Evolutionary conservation across 1,140 invertebrate genomes (phyloP), one percentile per base, ranked within the genome.

Genomic region (Cepaea nemoralis): DNA sequence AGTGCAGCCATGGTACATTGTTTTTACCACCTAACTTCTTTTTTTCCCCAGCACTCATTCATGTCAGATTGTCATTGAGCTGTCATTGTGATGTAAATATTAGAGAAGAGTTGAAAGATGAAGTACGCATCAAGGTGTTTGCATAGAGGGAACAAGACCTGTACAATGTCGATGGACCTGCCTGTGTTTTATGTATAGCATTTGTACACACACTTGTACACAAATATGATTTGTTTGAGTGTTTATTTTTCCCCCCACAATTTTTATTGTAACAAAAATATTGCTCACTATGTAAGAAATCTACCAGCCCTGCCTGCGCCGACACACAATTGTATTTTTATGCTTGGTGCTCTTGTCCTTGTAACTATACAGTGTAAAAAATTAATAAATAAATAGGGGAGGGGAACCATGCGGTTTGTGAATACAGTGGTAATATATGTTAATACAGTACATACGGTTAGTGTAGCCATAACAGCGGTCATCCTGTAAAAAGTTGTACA

Each of bases 401-500:
- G n/a, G 33, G 27, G n/a, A 63, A 5, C 59, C 59, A 14, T 63
- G 50, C 50, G 33, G 59, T 63, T 31, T 63, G 59, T 63, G 59
- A 63, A 63, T 63, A 63, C 59, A 31, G 27, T 31, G 59, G 27
- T 63, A 2, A 63, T 63, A 63, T 63, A 6, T 63, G 27, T 63
- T 31, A 31, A 8, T 63, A 63, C 27, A 63, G n/a, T 31, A 63
- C 27, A 31, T 63, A 31, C n/a, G 33, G 5, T 27, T 63, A 31
- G 59, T 63, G 59, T 31, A 63, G 16, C 33, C n/a, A 63, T 31
- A 63, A 1, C 6, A 10, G 5, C 27, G 33, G 27, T 27, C 5
- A 3, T 55, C 50, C 27, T 63, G 59, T 63, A 63, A 27, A 63
- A 63, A 63, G 59, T 31, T 63, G 59, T 63, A 63, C 22, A 63